These are phyloP conservation scores for Coenonympha arcania DNA, from an alignment of 2,888 invertebrate genomes.

Conservation along the genomic window DNA sequence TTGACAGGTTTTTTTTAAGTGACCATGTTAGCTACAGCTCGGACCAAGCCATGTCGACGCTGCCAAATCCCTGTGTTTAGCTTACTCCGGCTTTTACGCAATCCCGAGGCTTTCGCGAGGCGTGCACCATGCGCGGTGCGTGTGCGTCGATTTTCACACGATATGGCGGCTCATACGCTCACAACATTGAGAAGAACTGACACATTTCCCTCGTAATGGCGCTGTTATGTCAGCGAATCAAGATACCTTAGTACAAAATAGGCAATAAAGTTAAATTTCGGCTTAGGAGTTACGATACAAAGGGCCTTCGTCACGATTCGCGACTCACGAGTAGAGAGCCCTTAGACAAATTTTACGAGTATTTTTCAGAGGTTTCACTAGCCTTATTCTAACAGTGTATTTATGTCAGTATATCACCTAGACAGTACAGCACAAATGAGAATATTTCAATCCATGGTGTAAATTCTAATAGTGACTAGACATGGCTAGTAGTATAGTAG, in stretches of 20 bases:
- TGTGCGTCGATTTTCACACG: constrained; percentile 55
- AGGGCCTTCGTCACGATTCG: background rate
- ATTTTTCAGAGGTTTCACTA: background rate
- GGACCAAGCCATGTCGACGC: background rate
- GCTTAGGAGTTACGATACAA: background rate
- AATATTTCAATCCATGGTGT: too few species aligned
- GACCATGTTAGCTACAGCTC: background rate
- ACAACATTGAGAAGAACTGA: constrained; percentile 21
- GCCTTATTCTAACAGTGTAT: too few species aligned
- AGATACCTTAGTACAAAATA: background rate
- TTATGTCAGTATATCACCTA: too few species aligned
- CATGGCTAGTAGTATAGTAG: too few species aligned
- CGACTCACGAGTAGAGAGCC: background rate
- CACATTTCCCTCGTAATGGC: constrained; percentile 22
- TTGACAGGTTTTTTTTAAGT: too few species aligned
- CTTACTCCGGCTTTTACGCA: constrained; percentile 39
- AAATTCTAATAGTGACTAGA: too few species aligned
- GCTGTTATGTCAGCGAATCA: constrained; percentile 16
- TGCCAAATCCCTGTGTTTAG: constrained; percentile 6
- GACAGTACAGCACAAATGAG: too few species aligned
- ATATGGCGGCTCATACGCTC: constrained; percentile 23
- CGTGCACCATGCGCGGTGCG: constrained; percentile 48
- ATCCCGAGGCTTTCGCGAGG: constrained; percentile 53
- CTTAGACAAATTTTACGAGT: background rate
- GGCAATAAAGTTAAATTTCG: background rate